These are phyloP conservation scores for Siniperca knerii DNA, from an alignment of 2,113 vertebrate species.

Conservation along the genomic window DNA sequence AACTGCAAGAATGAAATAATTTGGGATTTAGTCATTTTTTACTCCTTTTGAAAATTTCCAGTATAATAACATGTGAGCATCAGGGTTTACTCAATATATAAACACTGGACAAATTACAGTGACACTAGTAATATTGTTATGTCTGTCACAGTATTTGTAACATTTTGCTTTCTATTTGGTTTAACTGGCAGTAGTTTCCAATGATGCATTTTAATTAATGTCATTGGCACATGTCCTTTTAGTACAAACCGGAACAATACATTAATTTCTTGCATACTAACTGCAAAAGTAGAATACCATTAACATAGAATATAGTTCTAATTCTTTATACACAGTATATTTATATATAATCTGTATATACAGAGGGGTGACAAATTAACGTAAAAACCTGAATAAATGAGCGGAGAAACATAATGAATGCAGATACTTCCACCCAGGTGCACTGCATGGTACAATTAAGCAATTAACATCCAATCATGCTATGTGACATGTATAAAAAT, in stretches of 20 bases:
- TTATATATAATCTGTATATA: too few relatives aligned
- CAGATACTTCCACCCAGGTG: too few relatives aligned
- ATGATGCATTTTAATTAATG: not conserved
- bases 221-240: not conserved
- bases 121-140: not conserved
- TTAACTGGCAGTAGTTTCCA: not conserved
- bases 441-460: too few relatives aligned
- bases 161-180: not conserved
- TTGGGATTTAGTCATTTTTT: not conserved
- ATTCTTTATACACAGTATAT: too few relatives aligned
- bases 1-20: not conserved
- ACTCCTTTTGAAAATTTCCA: not conserved
- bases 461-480: too few relatives aligned
- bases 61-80: not conserved
- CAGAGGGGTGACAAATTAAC: too few relatives aligned
- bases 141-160: not conserved
- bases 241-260: not conserved
- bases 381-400: too few relatives aligned
- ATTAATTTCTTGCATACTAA: not conserved
- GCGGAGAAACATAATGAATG: too few relatives aligned
- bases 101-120: not conserved
- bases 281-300: too few relatives aligned
- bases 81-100: not conserved
- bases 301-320: too few relatives aligned
- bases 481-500: too few relatives aligned